phyloP scores from a whole-genome alignment of 2,113 vertebrate genomes.

The Oxyruncus cristatus region DNA sequence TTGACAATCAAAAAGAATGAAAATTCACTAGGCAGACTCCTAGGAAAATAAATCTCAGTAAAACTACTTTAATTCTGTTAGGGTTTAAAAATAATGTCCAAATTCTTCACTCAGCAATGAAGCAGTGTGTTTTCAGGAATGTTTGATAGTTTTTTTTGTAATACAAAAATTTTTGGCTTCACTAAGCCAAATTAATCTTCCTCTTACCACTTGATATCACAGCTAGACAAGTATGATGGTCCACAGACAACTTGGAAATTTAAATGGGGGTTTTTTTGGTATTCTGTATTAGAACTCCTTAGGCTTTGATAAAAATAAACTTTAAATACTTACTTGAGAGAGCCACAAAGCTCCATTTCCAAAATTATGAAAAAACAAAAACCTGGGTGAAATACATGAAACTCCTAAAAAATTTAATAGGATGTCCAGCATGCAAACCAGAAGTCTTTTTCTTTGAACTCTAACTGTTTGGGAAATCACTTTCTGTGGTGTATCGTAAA shows the following conservation, averaged over 20 bases:
- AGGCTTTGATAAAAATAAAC: background rate
- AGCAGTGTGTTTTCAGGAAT: background rate
- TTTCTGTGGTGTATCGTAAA: background rate
- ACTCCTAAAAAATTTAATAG: background rate
- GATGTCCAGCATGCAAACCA: background rate
- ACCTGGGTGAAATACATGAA: background rate
- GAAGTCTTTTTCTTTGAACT: background rate
- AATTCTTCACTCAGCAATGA: background rate
- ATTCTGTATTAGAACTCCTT: background rate
- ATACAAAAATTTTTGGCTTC: background rate
- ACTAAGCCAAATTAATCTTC: background rate
- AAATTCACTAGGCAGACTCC: conserved; percentile 7
- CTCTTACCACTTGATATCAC: background rate
- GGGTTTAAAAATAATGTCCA: background rate
- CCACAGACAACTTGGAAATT: background rate
- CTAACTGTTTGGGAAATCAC: background rate
- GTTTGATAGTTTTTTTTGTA: background rate
- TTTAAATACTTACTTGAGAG: background rate
- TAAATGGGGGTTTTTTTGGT: background rate
- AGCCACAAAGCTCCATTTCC: background rate
- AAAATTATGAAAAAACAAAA: background rate
- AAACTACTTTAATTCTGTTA: background rate
- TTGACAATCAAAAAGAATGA: conserved; percentile 30
- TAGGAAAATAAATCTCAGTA: background rate
- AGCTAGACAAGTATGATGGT: background rate